Base-by-base conservation (phyloP, 2,113 vertebrate genomes). In the Probosciger aterrimus region DNA sequence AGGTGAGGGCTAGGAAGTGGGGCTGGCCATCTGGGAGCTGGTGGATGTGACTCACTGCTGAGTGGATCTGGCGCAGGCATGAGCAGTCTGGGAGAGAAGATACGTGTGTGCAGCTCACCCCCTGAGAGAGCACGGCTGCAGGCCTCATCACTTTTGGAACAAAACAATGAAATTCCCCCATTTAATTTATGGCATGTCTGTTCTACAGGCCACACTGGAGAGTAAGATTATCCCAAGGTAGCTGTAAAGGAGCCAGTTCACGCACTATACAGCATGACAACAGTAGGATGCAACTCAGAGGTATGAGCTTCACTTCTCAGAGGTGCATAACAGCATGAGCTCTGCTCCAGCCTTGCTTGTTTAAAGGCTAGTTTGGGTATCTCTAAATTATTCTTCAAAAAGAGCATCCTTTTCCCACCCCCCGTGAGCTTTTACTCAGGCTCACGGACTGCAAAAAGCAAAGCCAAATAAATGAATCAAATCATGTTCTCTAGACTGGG, bases 131-230 rank as follows among this genome's bases (percentile, higher is more conserved):
- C 55, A 39, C 0, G 10, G 39, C 73, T 88, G 73, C 88, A 83
- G 59, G 50, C 50, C 68, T 91, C 91, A 87, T 76, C 47, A 12
- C 30, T 82, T 82, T 27, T 95, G 82, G 78, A 95, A 82, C 39
- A 82, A 57, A 92, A n/a, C 39, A 79, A 31, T 65, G 30, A 88
- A 87, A 82, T 92, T 79, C 49, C 5, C 28, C 6, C 23, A 3
- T 78, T 60, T 88, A 89, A 93, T 93, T 93, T 93, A 96, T 90
- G 55, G 4, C 46, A 70, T 74, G 46, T 83, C 91, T 96, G 17
- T 67, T 70, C 46, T 65, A n/a, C 57, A 80, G 90, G 68, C 70
- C 79, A 88, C 88, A 92, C 70, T 57, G 67, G 75, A 90, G 85
- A 62, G 31, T 18, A 79, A 63, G n/a, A 79, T 93, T 73, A 93